Evolutionary conservation across 2,888 invertebrate species (phyloP).

Genomic region (Gastracanthus pulcherrimus): DNA sequence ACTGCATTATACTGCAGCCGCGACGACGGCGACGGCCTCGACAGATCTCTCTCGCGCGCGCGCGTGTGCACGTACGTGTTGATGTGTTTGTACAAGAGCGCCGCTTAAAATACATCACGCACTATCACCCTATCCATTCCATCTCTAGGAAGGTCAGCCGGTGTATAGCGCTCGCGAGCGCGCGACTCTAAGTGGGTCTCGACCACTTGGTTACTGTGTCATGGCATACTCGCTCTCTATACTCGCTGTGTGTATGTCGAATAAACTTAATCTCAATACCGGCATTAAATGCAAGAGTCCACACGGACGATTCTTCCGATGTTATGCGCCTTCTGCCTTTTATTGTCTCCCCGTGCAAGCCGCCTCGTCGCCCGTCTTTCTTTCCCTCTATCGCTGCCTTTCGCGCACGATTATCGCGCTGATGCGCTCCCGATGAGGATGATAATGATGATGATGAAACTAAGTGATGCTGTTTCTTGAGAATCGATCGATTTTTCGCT

Average conservation of each 20-base stretch:
- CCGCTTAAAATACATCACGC: conserved; percentile 66
- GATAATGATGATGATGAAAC: not conserved
- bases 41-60: not conserved
- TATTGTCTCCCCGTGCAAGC: too few relatives aligned
- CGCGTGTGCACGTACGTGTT: conserved; percentile 4
- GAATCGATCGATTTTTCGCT: not conserved
- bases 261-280: conserved; percentile 47
- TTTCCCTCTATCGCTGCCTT: too few relatives aligned
- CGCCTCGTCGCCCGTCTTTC: too few relatives aligned
- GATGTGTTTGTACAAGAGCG: too few relatives aligned
- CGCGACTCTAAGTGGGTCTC: conserved; percentile 75
- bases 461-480: not conserved
- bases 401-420: too few relatives aligned
- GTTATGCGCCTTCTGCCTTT: conserved; percentile 26
- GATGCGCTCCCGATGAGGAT: too few relatives aligned
- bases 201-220: conserved; percentile 79
- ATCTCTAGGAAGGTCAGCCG: conserved; percentile 76
- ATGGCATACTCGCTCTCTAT: conserved; percentile 70
- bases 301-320: conserved; percentile 45
- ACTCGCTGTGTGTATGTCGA: conserved; percentile 59
- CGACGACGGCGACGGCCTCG: conserved; percentile 1
- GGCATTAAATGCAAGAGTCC: not conserved
- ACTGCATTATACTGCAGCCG: not conserved
- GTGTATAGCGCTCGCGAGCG: conserved; percentile 60
- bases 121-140: conserved; percentile 75